Evolutionary conservation across 2,113 vertebrate species (phyloP), one percentile per base, ranked within the genome.

Genomic region (Chamaea fasciata): DNA sequence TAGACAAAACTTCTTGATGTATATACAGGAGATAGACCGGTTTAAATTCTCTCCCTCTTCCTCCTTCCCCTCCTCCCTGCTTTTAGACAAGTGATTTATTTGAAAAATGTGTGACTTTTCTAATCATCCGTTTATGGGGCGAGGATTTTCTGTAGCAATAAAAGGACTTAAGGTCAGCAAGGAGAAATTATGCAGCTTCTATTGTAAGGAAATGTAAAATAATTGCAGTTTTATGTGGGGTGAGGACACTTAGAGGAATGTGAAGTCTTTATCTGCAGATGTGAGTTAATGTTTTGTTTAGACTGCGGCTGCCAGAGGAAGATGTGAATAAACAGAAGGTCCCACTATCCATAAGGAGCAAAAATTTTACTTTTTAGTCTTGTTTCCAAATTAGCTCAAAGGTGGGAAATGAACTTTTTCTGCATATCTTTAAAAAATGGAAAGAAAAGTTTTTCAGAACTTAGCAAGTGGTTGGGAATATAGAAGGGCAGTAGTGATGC

Each of bases 171-270:
- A 83, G 68, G 27, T 26, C 64, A 68, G 37, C 33, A 85, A 87
- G 63, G 57, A 85, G 81, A 56, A 95, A 63, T 84, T 88, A 85
- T 49, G 53, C 31, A 83, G 73, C 39, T 52, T 60, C 55, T 57
- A 14, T 81, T 95, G 46, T 67, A 85, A 95, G 53, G 87, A 95
- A 52, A 77, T 50, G 81, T 92, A 96, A 82, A 97, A 96, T 95
- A 96, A 96, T 59, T 95, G 44, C n/a, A 78, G 73, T 90, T 93
- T 96, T 81, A 89, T 95, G 62, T 80, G 47, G 67, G 68, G n/a
- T 42, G 18, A 83, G 24, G 55, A 27, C 50, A 59, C 49, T 96
- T 79, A 68, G 78, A 93, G 91, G 83, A 90, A 83, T 60, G 81
- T 44, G 20, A 59, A 94, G 56, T 42, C 85, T 89, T 96, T 86